These are phyloP conservation scores for Araneus ventricosus DNA, from an alignment of 1,140 invertebrate genomes.

Conservation along the genomic window DNA sequence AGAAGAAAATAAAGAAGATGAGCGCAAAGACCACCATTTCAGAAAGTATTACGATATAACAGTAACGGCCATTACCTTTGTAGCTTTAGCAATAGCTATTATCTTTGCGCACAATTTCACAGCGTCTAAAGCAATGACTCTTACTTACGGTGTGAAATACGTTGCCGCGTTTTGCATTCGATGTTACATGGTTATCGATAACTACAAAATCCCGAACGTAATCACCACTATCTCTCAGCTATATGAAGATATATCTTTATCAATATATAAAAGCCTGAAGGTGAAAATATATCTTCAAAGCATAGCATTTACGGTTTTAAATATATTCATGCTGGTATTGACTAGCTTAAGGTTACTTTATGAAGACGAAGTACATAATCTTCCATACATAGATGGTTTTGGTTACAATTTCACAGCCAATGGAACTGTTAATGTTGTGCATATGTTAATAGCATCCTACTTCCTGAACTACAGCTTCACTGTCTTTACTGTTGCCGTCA, in stretches of 20 bases:
- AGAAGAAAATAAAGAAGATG: background rate
- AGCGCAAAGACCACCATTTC: background rate
- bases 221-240: constrained; percentile 50
- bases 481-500: constrained; percentile 7
- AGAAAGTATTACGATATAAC: constrained; percentile 48
- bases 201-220: constrained; percentile 43
- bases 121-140: constrained; percentile 18
- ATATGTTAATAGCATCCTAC: constrained; percentile 1
- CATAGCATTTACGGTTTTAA: background rate
- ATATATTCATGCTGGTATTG: background rate
- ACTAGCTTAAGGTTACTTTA: background rate
- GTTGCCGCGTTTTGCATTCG: constrained; percentile 40
- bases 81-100: constrained; percentile 30
- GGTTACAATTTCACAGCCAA: constrained; percentile 12
- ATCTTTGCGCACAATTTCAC: constrained; percentile 53
- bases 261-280: constrained; percentile 50
- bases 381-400: background rate
- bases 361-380: background rate
- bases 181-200: constrained; percentile 4
- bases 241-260: constrained; percentile 13
- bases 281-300: constrained; percentile 50
- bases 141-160: constrained; percentile 57
- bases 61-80: background rate
- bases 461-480: background rate
- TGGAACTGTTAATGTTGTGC: background rate